These are phyloP conservation scores for Pseudomyrmex gracilis DNA, from an alignment of 1,140 invertebrate species.

Conservation along the genomic window DNA sequence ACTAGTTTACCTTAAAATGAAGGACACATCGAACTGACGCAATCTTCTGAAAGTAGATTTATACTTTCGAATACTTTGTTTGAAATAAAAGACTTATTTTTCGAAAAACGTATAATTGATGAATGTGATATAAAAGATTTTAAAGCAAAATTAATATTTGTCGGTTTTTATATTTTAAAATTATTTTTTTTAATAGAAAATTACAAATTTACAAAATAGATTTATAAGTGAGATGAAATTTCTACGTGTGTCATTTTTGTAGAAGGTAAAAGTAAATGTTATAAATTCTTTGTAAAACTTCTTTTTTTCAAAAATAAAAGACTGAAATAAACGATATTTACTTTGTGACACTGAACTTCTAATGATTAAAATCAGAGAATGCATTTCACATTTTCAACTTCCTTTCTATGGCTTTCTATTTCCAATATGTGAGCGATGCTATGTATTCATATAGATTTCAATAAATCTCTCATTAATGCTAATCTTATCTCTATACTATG, in stretches of 20 bases:
- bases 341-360: neutral
- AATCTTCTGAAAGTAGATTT: too few species aligned
- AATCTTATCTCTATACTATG: too few species aligned
- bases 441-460: neutral
- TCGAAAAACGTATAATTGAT: neutral
- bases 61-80: too few species aligned
- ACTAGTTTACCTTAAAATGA: too few species aligned
- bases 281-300: too few species aligned
- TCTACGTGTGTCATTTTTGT: neutral
- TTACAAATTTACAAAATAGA: neutral
- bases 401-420: conserved; percentile 31
- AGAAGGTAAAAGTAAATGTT: neutral
- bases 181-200: neutral
- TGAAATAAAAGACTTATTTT: too few species aligned
- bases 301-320: neutral
- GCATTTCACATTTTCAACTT: neutral
- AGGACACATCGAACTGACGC: too few species aligned
- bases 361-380: conserved; percentile 8
- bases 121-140: neutral
- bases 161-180: neutral
- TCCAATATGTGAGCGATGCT: neutral
- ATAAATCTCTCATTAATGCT: too few species aligned
- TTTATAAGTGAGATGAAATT: too few species aligned
- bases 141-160: neutral
- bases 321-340: neutral